Evolutionary conservation across 2,113 vertebrate species (phyloP).

Genomic region (Myotis davidii): DNA sequence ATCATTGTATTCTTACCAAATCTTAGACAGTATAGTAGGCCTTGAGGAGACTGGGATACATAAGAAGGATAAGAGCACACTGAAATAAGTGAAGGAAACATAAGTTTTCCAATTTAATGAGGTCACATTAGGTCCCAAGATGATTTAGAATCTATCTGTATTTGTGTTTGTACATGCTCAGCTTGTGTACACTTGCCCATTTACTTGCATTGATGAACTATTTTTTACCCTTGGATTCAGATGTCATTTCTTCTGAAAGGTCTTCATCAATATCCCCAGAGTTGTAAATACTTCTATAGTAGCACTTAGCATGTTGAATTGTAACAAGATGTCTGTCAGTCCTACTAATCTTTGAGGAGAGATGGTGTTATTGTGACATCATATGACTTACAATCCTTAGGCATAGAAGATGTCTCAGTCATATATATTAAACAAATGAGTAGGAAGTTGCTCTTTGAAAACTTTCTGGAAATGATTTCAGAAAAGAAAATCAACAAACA

Average conservation of each 20-base stretch:
- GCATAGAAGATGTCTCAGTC: not conserved
- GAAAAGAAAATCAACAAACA: not conserved
- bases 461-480: conserved; percentile 4
- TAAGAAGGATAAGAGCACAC: not conserved
- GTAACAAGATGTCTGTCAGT: not conserved
- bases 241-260: not conserved
- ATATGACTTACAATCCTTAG: not conserved
- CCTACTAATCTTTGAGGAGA: not conserved
- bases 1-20: not conserved
- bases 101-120: not conserved
- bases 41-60: not conserved
- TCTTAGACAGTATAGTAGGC: not conserved
- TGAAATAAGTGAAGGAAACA: not conserved
- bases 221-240: not conserved
- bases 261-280: not conserved
- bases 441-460: conserved; percentile 19
- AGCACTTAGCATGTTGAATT: not conserved
- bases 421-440: not conserved
- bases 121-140: not conserved
- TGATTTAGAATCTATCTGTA: not conserved
- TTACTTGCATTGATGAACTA: not conserved
- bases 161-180: not conserved
- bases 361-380: not conserved
- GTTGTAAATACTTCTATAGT: not conserved
- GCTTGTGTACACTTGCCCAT: not conserved